Evolutionary conservation across 2,113 vertebrate genomes (phyloP).

Genomic region (Nanger granti): DNA sequence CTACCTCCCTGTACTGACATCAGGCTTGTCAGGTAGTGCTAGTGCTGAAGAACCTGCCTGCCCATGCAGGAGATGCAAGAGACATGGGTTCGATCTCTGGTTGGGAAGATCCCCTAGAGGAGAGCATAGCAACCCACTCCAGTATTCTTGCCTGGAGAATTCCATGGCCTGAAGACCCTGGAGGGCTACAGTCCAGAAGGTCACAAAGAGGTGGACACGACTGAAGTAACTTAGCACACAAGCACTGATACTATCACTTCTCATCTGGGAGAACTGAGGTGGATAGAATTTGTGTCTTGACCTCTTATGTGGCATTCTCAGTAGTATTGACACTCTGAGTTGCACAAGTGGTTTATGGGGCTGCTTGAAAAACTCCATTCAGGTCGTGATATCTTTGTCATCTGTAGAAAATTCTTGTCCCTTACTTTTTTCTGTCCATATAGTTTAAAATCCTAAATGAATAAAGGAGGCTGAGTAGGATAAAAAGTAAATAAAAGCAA

Average conservation of each 20-base stretch:
- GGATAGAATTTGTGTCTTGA: background rate
- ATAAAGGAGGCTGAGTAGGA: background rate
- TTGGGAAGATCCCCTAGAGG: background rate
- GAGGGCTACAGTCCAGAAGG: background rate
- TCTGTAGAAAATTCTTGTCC: background rate
- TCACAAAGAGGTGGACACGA: background rate
- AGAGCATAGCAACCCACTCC: background rate
- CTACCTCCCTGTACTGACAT: too few relatives aligned
- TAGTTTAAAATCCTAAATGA: background rate
- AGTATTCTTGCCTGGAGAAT: background rate
- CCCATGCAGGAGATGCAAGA: background rate
- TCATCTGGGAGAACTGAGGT: background rate
- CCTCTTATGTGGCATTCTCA: background rate
- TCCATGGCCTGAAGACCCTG: background rate
- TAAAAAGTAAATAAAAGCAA: background rate
- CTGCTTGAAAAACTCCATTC: background rate
- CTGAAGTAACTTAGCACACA: background rate
- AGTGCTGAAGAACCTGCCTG: background rate
- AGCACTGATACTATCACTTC: background rate
- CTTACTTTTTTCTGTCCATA: background rate
- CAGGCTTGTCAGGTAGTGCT: background rate
- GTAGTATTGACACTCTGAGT: background rate
- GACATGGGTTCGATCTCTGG: background rate
- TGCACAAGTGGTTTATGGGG: background rate
- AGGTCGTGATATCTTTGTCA: background rate